phyloP scores from a whole-genome alignment of 2,797 vertebrate genomes.

The Muscicapa striata region DNA sequence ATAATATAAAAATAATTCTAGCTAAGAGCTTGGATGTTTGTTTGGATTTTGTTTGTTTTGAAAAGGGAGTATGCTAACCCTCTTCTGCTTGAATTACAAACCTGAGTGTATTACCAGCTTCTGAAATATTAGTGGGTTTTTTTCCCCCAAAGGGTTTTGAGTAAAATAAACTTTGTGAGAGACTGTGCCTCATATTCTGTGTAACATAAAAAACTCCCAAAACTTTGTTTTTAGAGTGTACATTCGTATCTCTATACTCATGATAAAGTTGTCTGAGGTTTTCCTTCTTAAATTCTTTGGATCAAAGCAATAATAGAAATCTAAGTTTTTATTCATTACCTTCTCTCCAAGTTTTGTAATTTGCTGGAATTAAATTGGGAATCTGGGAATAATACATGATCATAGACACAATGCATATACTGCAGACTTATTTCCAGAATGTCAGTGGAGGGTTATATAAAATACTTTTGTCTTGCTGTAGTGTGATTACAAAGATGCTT shows the following conservation, averaged over 20 bases:
- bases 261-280: neutral
- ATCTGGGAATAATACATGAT: slow-evolving; percentile 12
- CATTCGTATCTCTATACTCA: neutral
- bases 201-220: neutral
- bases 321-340: neutral
- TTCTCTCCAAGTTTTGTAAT: slow-evolving; percentile 14
- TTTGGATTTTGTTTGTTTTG: slow-evolving; percentile 21
- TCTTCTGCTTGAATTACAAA: neutral
- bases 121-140: neutral
- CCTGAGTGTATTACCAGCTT: neutral
- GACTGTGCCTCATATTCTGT: neutral
- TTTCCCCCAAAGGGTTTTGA: neutral
- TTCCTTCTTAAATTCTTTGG: neutral
- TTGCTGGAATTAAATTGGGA: slow-evolving; percentile 31
- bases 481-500: slow-evolving; percentile 10
- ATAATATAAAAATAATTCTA: slow-evolving; percentile 39
- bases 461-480: slow-evolving; percentile 21
- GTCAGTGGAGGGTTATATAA: slow-evolving; percentile 25
- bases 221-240: neutral
- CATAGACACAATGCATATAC: neutral
- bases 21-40: neutral
- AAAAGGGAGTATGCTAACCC: neutral
- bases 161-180: neutral
- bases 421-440: neutral
- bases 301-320: slow-evolving; percentile 13